These are phyloP conservation scores for Planiliza haematocheilus DNA, from an alignment of 2,113 vertebrate genomes.

Conservation along the genomic window DNA sequence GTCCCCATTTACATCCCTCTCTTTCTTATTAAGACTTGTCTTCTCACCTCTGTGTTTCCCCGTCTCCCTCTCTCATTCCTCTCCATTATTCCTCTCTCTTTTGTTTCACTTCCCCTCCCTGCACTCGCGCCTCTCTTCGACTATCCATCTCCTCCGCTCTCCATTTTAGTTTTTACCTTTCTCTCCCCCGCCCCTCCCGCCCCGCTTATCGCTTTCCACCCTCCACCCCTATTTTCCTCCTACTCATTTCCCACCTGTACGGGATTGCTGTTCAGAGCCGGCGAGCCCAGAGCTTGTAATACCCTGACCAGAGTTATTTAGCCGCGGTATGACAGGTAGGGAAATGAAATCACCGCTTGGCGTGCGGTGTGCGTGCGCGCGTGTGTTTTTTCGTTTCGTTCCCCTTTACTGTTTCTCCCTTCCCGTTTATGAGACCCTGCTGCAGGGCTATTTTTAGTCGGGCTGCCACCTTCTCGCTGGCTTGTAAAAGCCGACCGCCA, in stretches of 20 bases:
- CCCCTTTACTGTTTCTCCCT: slow-evolving; percentile 68
- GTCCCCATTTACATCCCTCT: slow-evolving; percentile 53
- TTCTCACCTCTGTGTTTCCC: background rate
- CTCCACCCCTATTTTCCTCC: slow-evolving; percentile 24
- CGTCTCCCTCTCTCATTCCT: slow-evolving; percentile 29
- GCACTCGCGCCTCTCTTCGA: slow-evolving; percentile 11
- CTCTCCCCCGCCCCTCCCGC: slow-evolving; percentile 2
- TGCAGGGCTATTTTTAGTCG: slow-evolving; percentile 75
- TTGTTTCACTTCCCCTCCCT: background rate
- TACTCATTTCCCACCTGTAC: slow-evolving; percentile 72
- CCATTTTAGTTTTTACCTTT: slow-evolving; percentile 37
- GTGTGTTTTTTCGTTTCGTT: slow-evolving; percentile 59
- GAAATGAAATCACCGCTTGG: slow-evolving; percentile 78
- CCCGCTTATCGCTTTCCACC: slow-evolving; percentile 41
- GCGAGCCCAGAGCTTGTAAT: slow-evolving; percentile 62
- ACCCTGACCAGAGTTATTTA: slow-evolving; percentile 77
- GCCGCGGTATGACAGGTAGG: slow-evolving; percentile 71
- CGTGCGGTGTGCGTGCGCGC: slow-evolving; percentile 32
- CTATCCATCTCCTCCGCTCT: slow-evolving; percentile 40
- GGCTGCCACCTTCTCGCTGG: slow-evolving; percentile 65
- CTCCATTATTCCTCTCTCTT: slow-evolving; percentile 20
- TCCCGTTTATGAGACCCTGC: slow-evolving; percentile 69
- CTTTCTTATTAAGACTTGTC: slow-evolving; percentile 55
- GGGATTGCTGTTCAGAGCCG: slow-evolving; percentile 65
- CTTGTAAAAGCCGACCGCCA: slow-evolving; percentile 65